Base-by-base conservation (phyloP, 2,113 vertebrate genomes). In the Octodon degus region DNA sequence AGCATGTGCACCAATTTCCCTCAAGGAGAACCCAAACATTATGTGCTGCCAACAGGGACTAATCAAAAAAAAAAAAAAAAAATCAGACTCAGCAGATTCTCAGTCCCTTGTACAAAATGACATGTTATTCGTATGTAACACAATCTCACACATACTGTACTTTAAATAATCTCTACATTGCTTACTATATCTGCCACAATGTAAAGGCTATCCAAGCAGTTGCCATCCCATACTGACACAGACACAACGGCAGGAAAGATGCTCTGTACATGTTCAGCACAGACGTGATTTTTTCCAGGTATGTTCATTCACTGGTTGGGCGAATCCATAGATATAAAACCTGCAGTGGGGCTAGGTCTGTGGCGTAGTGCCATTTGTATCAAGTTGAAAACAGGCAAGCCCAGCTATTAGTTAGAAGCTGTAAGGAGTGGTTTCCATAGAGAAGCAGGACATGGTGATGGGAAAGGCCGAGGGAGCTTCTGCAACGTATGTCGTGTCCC, bases 391-490 rank as follows among this genome's bases (percentile, higher is more conserved):
- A 25, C 8, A 86, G 47, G 9, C 20, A 63, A 65, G 58, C 3
- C n/a, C 9, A 4, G 32, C 10, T 22, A 11, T 55, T 63, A 43
- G 43, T 67, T 65, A 47, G 25, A 63, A 76, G 30, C 12, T 34
- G 1, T 25, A 62, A 77, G 74, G 22, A 63, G 40, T 37, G n/a
- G 5, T 34, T 81, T 81, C 83, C 63, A 19, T 40, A 50, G 58
- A 81, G 40, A 87, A 70, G 65, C n/a, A 27, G 25, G 47, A 34
- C n/a, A 4, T 68, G 37, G 22, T 34, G 37, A 12, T 0, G 25
- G 47, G 67, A 55, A 43, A 47, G n/a, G 5, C 0, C 0, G 0
- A 19, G 11, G 34, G 37, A 16, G 37, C 6, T 62, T 32, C 17
- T 3, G 13, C 2, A 60, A 7, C 32, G 2, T 30, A 19, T 12